Conservation (phyloP, 2,113 vertebrate species). For the Gopherus flavomarginatus region DNA sequence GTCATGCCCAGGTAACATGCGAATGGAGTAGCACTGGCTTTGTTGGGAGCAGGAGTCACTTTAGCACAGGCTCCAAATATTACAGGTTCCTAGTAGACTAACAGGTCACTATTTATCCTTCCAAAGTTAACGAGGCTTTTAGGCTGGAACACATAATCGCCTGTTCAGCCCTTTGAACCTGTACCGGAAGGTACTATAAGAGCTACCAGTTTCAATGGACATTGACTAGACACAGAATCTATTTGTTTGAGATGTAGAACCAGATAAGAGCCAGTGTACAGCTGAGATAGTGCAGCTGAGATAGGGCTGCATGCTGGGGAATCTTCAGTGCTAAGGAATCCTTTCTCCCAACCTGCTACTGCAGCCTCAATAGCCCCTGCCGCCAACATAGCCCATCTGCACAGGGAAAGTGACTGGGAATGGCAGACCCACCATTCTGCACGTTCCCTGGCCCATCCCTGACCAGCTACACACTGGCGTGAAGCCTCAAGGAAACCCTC, state of each 20-base stretch:
- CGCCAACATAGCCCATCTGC: background rate
- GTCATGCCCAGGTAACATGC: background rate
- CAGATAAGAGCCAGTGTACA: background rate
- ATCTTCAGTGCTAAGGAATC: background rate
- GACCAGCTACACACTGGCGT: background rate
- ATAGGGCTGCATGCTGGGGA: background rate
- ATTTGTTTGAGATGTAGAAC: background rate
- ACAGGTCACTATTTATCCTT: rapidly evolving
- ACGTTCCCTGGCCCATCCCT: background rate
- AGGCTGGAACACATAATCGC: background rate
- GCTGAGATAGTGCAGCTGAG: background rate
- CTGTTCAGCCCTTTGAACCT: background rate
- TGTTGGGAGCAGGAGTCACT: background rate
- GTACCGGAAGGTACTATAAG: rapidly evolving
- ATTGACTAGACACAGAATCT: background rate
- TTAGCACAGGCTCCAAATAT: background rate
- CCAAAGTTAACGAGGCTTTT: background rate
- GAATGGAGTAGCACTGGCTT: background rate
- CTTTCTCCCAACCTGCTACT: background rate
- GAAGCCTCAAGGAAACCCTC: background rate
- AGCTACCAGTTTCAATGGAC: background rate
- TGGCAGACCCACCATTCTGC: background rate
- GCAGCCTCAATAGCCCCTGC: background rate
- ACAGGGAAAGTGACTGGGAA: background rate
- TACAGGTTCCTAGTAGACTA: background rate